These are phyloP conservation scores for Psittacula echo DNA, from an alignment of 2,797 vertebrate species.

Conservation along the genomic window DNA sequence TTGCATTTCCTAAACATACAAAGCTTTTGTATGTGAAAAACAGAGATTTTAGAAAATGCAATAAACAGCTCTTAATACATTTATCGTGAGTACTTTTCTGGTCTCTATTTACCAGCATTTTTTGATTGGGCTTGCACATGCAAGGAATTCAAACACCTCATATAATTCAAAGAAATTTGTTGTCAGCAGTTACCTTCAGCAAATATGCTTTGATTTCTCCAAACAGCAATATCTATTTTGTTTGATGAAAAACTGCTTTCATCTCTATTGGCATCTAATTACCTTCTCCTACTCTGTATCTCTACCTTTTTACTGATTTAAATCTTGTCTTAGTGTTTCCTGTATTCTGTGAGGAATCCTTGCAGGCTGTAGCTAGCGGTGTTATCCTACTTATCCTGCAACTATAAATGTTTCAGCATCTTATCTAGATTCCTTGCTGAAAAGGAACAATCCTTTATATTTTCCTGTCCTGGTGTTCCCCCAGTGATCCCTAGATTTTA, in stretches of 20 bases:
- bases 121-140: not conserved
- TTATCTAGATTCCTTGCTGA: not conserved
- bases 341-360: not conserved
- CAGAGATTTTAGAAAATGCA: not conserved
- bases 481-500: not conserved
- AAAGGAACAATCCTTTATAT: not conserved
- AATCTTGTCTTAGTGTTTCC: not conserved
- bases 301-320: not conserved
- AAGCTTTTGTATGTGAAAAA: not conserved
- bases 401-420: not conserved
- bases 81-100: not conserved
- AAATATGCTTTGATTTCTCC: conserved; percentile 21
- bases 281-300: not conserved
- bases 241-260: not conserved
- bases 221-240: not conserved
- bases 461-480: not conserved
- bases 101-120: not conserved
- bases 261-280: not conserved
- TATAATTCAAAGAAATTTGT: not conserved
- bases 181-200: conserved; percentile 13
- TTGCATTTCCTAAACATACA: not conserved
- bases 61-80: not conserved
- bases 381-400: not conserved
- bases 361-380: not conserved
- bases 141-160: not conserved